A percentile compares a stretch with the other conserved stretches of the same genome.
Conservation (phyloP, 35 echinoderm and acorn worm species). For the Chiridota heheva region DNA sequence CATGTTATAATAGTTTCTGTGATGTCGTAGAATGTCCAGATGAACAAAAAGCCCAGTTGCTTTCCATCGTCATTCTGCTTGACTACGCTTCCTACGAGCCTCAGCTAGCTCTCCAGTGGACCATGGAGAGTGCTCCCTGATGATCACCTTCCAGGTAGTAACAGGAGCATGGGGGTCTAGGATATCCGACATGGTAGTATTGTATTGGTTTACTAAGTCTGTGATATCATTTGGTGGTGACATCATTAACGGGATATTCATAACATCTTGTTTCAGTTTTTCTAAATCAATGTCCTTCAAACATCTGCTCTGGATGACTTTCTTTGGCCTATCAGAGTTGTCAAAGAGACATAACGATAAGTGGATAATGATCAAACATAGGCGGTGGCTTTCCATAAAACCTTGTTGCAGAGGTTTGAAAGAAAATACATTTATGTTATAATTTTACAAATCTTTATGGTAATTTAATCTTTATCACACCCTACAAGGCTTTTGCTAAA, state of each 20-base stretch:
- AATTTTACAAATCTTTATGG: no score
- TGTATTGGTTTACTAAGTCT: neutral
- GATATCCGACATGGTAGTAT: constrained; percentile 18
- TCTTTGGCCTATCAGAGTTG: neutral
- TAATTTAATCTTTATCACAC: no score
- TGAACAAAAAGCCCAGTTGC: neutral
- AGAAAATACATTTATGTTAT: no score
- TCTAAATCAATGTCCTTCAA: neutral
- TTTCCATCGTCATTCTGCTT: constrained; percentile 17
- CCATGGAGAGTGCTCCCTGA: constrained; percentile 37
- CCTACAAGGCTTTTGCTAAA: no score
- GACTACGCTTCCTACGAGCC: constrained; percentile 13
- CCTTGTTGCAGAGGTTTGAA: no score
- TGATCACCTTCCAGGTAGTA: constrained; percentile 16
- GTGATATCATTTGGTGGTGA: constrained; percentile 11
- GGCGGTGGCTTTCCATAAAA: neutral
- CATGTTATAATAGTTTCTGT: neutral
- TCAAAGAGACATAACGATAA: no score
- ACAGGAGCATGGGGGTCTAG: constrained; percentile 21
- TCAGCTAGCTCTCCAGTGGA: constrained; percentile 12
- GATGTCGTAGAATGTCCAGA: neutral
- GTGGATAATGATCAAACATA: neutral
- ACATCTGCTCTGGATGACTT: neutral
- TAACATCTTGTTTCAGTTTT: constrained; percentile 7
- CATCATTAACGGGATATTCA: neutral